Conservation (phyloP, 2,797 vertebrate species). For the Fistularia commersonii region DNA sequence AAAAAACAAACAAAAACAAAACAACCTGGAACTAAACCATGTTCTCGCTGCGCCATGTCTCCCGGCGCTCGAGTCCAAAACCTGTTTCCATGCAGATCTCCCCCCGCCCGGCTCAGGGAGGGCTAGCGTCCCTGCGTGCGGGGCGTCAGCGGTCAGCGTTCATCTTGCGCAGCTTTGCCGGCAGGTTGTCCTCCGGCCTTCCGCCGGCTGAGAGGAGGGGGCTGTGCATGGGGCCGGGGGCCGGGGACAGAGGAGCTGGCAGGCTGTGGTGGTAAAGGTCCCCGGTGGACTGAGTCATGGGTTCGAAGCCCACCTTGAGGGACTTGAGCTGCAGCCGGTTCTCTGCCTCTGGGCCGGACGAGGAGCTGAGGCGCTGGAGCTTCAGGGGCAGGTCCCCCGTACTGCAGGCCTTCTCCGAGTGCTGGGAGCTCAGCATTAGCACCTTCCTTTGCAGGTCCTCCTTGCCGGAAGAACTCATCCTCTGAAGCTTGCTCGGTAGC, state of each 20-base stretch:
- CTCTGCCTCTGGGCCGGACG: constrained; percentile 59
- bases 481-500: constrained; percentile 82
- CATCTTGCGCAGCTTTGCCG: constrained; percentile 76
- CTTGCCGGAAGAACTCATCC: constrained; percentile 78
- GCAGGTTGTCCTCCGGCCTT: constrained; percentile 76
- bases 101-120: no score
- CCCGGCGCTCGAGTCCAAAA: neutral
- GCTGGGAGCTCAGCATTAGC: constrained; percentile 73
- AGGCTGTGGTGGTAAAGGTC: constrained; percentile 71
- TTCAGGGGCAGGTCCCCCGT: constrained; percentile 82
- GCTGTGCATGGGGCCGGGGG: constrained; percentile 48
- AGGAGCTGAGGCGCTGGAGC: constrained; percentile 77
- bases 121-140: no score
- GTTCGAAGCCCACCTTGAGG: constrained; percentile 76
- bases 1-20: constrained; percentile 5
- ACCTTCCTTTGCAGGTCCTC: constrained; percentile 79
- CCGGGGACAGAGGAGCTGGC: constrained; percentile 40
- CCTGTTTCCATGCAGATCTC: constrained; percentile 6
- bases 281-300: constrained; percentile 78
- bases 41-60: neutral
- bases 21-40: constrained; percentile 11
- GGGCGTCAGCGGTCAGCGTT: constrained; percentile 69
- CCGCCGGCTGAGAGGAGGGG: constrained; percentile 51
- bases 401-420: constrained; percentile 78
- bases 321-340: constrained; percentile 74